Base-by-base conservation (phyloP, 2,113 vertebrate species). In the Chrysochloris asiatica region DNA sequence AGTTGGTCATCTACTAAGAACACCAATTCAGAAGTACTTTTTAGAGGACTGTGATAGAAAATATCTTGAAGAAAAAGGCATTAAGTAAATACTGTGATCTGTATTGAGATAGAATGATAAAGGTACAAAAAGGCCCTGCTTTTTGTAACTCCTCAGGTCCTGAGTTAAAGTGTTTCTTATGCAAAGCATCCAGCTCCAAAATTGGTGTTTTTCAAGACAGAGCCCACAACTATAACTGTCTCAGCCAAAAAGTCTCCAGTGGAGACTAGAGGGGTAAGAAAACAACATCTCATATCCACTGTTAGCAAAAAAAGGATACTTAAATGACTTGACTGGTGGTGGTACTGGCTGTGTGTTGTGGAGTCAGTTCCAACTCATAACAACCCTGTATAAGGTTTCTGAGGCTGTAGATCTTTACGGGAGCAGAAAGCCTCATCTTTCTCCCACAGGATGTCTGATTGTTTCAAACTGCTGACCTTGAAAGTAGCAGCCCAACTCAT, bases 21-120 rank as follows among this genome's bases (percentile, higher is more conserved):
- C 4, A 79, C 7, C 73, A 93, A 86, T 91, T 92, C 28, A 73
- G 41, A 83, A 93, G 65, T 71, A n/a, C n/a, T 88, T 89, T 43
- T 85, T 89, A 26, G n/a, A 92, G 59, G 56, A 91, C 43, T 79
- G 5, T 83, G 45, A 28, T 47, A 52, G 59, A 83, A 85, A 91
- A 67, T 22, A 43, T 13, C 59, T 81, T 52, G 78, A 90, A 90
- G 26, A 73, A 54, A 89, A 90, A 54, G 19, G 48, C 56, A 71
- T 76, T 88, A 76, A 81, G 50, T 28, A 76, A 83, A 80, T 84
- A 76, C 48, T 95, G 24, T 83, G n/a, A 65, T 91, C 54, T 95
- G 24, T 77, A 36, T 72, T 91, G n/a, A 59, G n/a, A 91, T 36
- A 79, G 16, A 89, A 95, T 48, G 52, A 90, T 38, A 45, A 88